Percentiles rank a stretch among this genome's conserved stretches.
Conservation (phyloP, 2,888 invertebrate species). For the Diarsia mendica region DNA sequence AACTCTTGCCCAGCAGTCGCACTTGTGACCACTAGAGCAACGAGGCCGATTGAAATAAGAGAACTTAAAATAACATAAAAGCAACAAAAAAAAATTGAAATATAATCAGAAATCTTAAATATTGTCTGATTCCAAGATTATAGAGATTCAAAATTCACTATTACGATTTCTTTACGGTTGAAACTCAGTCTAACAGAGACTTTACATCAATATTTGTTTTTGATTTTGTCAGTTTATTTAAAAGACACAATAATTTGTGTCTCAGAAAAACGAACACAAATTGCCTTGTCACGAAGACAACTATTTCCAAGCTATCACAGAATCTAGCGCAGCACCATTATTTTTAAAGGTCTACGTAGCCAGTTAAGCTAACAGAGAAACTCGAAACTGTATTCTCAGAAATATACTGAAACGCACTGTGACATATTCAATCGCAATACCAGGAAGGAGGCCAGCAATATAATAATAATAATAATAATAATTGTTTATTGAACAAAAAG, state of each 20-base stretch:
- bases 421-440: neutral
- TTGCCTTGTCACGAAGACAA: neutral
- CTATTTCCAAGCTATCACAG: neutral
- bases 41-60: no score
- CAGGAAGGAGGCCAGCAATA: no score
- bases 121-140: neutral
- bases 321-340: neutral
- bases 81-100: no score
- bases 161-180: neutral
- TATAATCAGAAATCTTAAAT: no score
- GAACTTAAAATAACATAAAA: no score
- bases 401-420: neutral
- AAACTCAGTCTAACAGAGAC: neutral
- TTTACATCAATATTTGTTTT: no score
- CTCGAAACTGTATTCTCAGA: neutral
- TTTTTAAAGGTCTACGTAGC: neutral
- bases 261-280: neutral
- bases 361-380: conserved; percentile 3
- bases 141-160: neutral
- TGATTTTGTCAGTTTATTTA: no score
- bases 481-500: no score
- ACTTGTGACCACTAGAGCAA: no score
- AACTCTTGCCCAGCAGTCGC: no score
- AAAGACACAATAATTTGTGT: no score
- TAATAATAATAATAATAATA: no score